Evolutionary conservation across 2,113 vertebrate species (phyloP).

Genomic region (Azemiops feae): DNA sequence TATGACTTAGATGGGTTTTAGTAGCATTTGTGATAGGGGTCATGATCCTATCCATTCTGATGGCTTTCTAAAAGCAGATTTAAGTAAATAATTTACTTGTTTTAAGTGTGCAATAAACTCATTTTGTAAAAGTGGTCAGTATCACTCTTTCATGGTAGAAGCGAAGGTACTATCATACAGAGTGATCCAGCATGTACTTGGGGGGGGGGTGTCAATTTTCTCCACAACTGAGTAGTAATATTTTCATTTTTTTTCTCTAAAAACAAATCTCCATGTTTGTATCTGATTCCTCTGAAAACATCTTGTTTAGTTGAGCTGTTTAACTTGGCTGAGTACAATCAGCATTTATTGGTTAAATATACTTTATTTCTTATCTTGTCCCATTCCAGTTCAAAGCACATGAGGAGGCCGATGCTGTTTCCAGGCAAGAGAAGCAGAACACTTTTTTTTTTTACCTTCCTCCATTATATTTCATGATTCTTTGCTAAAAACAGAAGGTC

Average conservation of each 20-base stretch:
- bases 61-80: neutral
- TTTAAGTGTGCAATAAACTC: neutral
- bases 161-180: neutral
- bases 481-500: constrained; percentile 7
- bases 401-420: neutral
- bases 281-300: neutral
- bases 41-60: neutral
- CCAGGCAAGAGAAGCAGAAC: neutral
- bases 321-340: neutral
- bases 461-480: neutral
- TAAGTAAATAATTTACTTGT: neutral
- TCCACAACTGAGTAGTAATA: too few species aligned
- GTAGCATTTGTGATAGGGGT: neutral
- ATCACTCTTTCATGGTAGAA: neutral
- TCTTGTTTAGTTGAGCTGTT: neutral
- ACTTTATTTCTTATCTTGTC: constrained; percentile 22
- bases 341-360: constrained; percentile 5
- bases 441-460: constrained; percentile 2
- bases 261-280: neutral
- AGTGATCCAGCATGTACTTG: neutral
- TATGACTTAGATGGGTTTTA: neutral
- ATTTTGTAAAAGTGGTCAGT: neutral
- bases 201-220: neutral
- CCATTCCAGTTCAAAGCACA: neutral
- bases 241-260: neutral